Evolutionary conservation across 2,797 vertebrate species (phyloP), one percentile per base, ranked within the genome.

Genomic region (Leucoraja ocellata): DNA sequence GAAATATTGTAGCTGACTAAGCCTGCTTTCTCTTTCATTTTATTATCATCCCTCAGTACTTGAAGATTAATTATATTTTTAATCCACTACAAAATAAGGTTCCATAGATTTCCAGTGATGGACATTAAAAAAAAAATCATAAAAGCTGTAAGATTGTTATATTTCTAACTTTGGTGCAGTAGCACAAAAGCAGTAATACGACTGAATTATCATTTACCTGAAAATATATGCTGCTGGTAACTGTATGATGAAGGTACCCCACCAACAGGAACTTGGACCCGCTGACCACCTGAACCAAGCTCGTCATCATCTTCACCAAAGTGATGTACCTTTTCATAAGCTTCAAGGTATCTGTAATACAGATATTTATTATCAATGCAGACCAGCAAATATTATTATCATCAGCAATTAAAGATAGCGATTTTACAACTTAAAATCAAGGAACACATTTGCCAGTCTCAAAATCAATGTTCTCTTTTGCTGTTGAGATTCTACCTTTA

Each of bases 271-370:
- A 99, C 98, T 95, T 97, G 97, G 94, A 96, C 97, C 97, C 99
- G 99, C 96, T 98, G 98, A 96, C 99, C 99, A 95, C 99, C 99
- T 93, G 98, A 98, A 95, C 98, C 98, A 96, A 97, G 96, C 95
- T 99, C 99, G 94, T 99, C 99, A 94, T 99, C 99, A 94, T 99
- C 99, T 96, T 99, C 99, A 94, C 99, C 99, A 95, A 99, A 99
- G 97, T 99, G 99, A 97, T 99, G 99, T 95, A 99, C 99, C 97
- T 99, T 99, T 96, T 99, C 99, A 95, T 99, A 99, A 94, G 99
- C 99, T 97, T 99, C 99, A 96, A 99, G 96, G 96, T 99, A 99
- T 96, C 99, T 99, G 96, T 39, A 95, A 96, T 93, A 93, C 95
- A 58, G 93, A 93, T 93, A 94, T 93, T 76, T 90, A 95, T 28